These are phyloP conservation scores for Torymus aiolomorphi DNA, from an alignment of 2,888 invertebrate genomes.

Conservation along the genomic window DNA sequence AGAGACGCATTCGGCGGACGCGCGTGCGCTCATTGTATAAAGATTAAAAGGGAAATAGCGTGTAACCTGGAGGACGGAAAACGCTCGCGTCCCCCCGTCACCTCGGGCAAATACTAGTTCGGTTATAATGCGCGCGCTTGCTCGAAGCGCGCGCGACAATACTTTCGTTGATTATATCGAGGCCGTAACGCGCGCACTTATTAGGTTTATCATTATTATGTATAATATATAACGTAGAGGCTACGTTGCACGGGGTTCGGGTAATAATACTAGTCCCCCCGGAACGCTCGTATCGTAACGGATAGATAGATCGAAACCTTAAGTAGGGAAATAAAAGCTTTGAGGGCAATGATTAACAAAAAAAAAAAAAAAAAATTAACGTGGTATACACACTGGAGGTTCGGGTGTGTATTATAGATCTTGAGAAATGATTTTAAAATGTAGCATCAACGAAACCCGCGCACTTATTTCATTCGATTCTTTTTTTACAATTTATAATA, in stretches of 20 bases:
- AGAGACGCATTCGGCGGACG: too few species aligned
- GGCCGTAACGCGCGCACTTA: not conserved
- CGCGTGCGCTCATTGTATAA: constrained; percentile 12
- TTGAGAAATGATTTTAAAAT: constrained; percentile 9
- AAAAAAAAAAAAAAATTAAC: not conserved
- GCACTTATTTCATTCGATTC: too few species aligned
- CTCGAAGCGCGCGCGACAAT: constrained; percentile 38
- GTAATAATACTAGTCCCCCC: not conserved
- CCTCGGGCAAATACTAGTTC: constrained; percentile 47
- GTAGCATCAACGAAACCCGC: not conserved
- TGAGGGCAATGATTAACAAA: constrained; percentile 1
- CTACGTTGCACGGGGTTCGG: not conserved
- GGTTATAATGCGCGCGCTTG: constrained; percentile 8
- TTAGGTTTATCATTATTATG: too few species aligned
- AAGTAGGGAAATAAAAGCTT: too few species aligned
- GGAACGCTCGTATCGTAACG: too few species aligned
- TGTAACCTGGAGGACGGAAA: constrained; percentile 22
- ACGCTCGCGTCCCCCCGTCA: constrained; percentile 8
- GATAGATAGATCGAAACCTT: too few species aligned
- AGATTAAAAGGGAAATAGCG: constrained; percentile 47
- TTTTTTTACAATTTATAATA: too few species aligned
- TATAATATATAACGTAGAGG: not conserved
- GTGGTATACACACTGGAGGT: not conserved
- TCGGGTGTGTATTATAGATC: not conserved
- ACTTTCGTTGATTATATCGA: constrained; percentile 49